A percentile compares a stretch with the other conserved stretches of the same genome.
These are phyloP conservation scores for Cladopsammia gracilis DNA, from an alignment of 64 coral and sea anemone genomes.

Conservation along the genomic window DNA sequence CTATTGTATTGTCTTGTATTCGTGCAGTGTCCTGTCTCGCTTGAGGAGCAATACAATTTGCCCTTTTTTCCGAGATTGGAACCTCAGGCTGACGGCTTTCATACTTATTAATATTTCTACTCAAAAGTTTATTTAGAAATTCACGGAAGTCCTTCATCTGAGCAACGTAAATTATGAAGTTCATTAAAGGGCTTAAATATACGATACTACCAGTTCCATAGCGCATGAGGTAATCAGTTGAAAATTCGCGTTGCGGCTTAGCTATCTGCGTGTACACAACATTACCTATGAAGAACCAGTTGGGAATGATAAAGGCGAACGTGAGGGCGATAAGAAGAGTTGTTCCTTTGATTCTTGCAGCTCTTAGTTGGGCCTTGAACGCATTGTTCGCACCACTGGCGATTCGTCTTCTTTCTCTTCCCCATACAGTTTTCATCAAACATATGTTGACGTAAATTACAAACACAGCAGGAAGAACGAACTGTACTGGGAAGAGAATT, in stretches of 20 bases:
- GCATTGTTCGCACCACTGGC: background rate
- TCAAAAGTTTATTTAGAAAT: background rate
- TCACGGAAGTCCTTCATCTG: constrained; percentile 36
- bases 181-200: background rate
- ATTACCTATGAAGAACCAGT: background rate
- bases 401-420: background rate
- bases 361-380: background rate
- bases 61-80: no score
- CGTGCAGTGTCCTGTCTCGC: no score
- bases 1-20: no score
- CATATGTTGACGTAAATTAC: constrained; percentile 7
- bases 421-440: background rate
- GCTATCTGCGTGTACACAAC: background rate
- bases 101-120: background rate
- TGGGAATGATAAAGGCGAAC: constrained; percentile 27
- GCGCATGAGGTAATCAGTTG: background rate
- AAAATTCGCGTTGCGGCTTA: background rate
- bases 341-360: constrained; percentile 7
- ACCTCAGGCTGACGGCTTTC: no score
- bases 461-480: constrained; percentile 25
- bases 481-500: background rate
- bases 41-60: no score
- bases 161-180: background rate
- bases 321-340: constrained; percentile 14
- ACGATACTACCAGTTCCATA: background rate